These are phyloP conservation scores for Diploscapter pachys DNA, from an alignment of 1,140 invertebrate genomes.

Conservation along the genomic window DNA sequence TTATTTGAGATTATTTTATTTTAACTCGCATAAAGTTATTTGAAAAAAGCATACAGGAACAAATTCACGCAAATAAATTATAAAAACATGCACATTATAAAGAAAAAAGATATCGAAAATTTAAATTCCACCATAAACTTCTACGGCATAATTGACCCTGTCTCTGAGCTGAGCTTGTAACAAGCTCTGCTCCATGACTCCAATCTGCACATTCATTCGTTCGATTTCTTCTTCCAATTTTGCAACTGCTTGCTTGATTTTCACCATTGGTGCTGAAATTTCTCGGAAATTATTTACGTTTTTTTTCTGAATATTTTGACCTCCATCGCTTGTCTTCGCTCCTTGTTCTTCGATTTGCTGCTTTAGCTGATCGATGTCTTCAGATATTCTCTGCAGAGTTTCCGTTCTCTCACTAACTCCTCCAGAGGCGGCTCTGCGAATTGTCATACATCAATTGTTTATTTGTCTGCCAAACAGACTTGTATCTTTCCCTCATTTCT, in stretches of 20 bases:
- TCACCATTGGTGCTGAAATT: constrained; percentile 76
- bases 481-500: constrained; percentile 60
- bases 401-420: constrained; percentile 78
- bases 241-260: constrained; percentile 80
- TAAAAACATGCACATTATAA: too few relatives aligned
- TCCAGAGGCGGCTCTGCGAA: constrained; percentile 71
- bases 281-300: background rate
- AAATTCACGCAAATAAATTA: too few relatives aligned
- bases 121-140: constrained; percentile 22
- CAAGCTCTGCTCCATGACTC: constrained; percentile 75
- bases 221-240: constrained; percentile 80
- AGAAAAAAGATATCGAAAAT: background rate
- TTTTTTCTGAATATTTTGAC: constrained; percentile 44
- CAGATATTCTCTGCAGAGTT: constrained; percentile 72
- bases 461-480: constrained; percentile 62
- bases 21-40: too few relatives aligned
- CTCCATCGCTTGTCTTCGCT: constrained; percentile 85
- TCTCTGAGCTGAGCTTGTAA: constrained; percentile 72
- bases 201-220: constrained; percentile 83
- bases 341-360: constrained; percentile 87
- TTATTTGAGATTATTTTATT: too few relatives aligned
- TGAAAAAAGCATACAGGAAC: too few relatives aligned
- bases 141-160: constrained; percentile 42
- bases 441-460: too few relatives aligned
- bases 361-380: constrained; percentile 81